Evolutionary conservation across 2,113 vertebrate genomes (phyloP), one percentile per base, ranked within the genome.

Genomic region (Scomber scombrus): DNA sequence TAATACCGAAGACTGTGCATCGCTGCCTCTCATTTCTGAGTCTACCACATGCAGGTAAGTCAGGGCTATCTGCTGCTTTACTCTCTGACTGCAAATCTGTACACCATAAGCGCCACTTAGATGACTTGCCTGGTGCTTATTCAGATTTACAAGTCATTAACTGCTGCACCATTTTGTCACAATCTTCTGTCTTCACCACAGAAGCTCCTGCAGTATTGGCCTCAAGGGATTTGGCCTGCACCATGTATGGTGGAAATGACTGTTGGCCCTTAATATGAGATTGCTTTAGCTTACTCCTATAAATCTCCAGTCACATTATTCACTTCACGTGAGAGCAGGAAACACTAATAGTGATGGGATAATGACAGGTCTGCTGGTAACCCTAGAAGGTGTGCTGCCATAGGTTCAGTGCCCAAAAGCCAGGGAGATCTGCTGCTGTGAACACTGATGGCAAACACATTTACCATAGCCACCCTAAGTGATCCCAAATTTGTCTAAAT

Each of bases 1-100:
- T 1, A 85, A 94, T 54, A 94, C 94, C 54, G 87, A 90, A 75
- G 95, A 95, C 75, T 99, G 98, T 72, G 56, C 91, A 3, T 89
- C 94, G 1, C 86, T 97, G 54, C 96, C 94, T 0, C 93, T 96
- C 10, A 71, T 95, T 74, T 94, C 96, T 0, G 94, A 90, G 40
- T 96, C 96, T 47, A 91, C 77, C 70, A 96, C 96, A 66, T 99
- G 98, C 97, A 98, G 96, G 98, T 99, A 90, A 45, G 81, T 51
- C 12, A 1, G 74, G 15, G 7, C 3, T 8, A 11, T 11, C 46
- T 46, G 16, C 67, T 5, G 5, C 71, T 83, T 47, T 64, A 46
- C 34, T 66, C 15, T 11, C 47, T 54, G 3, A 60, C 18, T 11
- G 4, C 13, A 47, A 21, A 49, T 58, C 15, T 62, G 23, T 23